Conservation (phyloP, 2,888 invertebrate genomes). For the Hirtodrosophila cameraria region DNA sequence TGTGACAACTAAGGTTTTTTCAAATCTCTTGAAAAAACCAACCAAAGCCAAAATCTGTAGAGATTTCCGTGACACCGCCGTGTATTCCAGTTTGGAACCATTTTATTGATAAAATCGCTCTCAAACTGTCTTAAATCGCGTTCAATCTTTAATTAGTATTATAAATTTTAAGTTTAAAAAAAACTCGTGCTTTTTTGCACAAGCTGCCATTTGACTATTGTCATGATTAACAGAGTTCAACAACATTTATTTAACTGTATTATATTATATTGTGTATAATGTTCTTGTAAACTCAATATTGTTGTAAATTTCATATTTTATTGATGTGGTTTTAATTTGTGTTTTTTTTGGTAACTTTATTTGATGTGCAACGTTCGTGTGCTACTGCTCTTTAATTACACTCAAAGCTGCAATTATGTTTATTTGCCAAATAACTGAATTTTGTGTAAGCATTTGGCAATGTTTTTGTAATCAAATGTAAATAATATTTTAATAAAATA, state of each 20-base stretch:
- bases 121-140: too few relatives aligned
- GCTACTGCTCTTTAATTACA: constrained; percentile 47
- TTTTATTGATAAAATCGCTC: too few relatives aligned
- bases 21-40: too few relatives aligned
- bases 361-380: constrained; percentile 19
- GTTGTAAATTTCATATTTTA: constrained; percentile 46
- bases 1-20: too few relatives aligned
- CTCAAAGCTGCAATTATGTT: constrained; percentile 34
- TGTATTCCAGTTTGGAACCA: too few relatives aligned
- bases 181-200: too few relatives aligned
- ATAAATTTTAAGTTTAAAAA: too few relatives aligned
- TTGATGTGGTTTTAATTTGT: constrained; percentile 18
- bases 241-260: constrained; percentile 13
- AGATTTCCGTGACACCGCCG: too few relatives aligned
- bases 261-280: neutral
- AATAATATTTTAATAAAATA: constrained; percentile 60
- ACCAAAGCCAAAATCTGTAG: too few relatives aligned
- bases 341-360: neutral
- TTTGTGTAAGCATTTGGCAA: constrained; percentile 4
- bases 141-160: too few relatives aligned
- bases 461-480: constrained; percentile 53
- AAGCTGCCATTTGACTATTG: too few relatives aligned
- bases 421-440: constrained; percentile 40
- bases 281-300: constrained; percentile 26
- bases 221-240: constrained; percentile 5